Evolutionary conservation across 2,113 vertebrate genomes (phyloP).

Genomic region (Rhynchopsitta pachyrhyncha): DNA sequence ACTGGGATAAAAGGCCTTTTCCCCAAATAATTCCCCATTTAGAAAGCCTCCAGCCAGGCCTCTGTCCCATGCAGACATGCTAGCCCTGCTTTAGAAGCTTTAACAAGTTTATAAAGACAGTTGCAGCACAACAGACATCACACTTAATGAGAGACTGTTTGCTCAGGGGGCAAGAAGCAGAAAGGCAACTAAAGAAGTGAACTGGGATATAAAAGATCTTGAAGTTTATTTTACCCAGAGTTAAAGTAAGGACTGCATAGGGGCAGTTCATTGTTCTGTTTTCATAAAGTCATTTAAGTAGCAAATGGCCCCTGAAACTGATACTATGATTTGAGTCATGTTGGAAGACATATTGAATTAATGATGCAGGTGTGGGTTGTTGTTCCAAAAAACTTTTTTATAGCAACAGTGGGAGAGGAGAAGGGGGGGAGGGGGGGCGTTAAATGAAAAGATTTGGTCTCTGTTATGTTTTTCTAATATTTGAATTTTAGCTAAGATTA

Average conservation of each 20-base stretch:
- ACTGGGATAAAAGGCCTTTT: neutral
- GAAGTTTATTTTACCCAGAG: conserved; percentile 39
- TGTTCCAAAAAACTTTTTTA: conserved; percentile 63
- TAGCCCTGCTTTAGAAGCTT: neutral
- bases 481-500: conserved; percentile 77
- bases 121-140: neutral
- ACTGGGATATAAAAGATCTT: neutral
- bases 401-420: conserved; percentile 49
- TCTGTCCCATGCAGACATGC: neutral
- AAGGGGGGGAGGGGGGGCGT: neutral
- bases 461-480: conserved; percentile 72
- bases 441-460: conserved; percentile 68
- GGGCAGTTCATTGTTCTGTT: conserved; percentile 45
- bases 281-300: conserved; percentile 68
- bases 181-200: neutral
- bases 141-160: neutral
- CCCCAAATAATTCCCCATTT: neutral
- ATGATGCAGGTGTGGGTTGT: conserved; percentile 69
- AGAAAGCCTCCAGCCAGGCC: neutral
- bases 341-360: conserved; percentile 71
- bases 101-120: neutral
- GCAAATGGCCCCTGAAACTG: conserved; percentile 72
- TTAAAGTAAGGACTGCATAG: neutral
- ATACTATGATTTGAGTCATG: conserved; percentile 62
- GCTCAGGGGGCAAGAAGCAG: neutral